These are phyloP conservation scores for Thamnophis elegans DNA, from an alignment of 2,797 vertebrate genomes.

Conservation along the genomic window DNA sequence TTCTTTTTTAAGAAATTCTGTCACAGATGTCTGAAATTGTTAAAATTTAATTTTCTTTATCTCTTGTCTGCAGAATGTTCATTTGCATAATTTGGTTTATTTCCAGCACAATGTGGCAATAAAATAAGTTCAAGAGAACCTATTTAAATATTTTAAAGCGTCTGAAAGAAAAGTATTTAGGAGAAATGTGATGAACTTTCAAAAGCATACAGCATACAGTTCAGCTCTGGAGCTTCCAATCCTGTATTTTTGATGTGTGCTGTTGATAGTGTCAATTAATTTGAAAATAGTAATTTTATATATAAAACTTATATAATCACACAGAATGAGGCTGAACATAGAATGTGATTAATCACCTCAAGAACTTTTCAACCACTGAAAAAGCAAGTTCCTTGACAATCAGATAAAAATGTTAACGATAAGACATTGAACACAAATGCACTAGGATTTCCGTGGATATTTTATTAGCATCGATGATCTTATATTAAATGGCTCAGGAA, in stretches of 20 bases:
- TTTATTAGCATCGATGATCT: conserved; percentile 33
- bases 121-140: conserved; percentile 66
- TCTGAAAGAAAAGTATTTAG: conserved; percentile 51
- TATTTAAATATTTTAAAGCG: conserved; percentile 64
- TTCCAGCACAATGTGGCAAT: conserved; percentile 61
- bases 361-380: conserved; percentile 34
- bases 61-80: conserved; percentile 68
- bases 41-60: conserved; percentile 75
- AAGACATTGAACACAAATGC: conserved; percentile 30
- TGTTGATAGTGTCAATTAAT: conserved; percentile 22
- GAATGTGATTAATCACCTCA: conserved; percentile 22
- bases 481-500: background rate
- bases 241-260: background rate
- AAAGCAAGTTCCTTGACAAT: conserved; percentile 15
- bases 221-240: conserved; percentile 36
- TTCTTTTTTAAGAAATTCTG: conserved; percentile 67
- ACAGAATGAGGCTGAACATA: conserved; percentile 9
- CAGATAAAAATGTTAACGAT: conserved; percentile 10
- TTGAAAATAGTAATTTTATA: conserved; percentile 23
- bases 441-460: conserved; percentile 7
- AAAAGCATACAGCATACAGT: conserved; percentile 38
- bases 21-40: conserved; percentile 72
- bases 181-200: conserved; percentile 45
- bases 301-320: conserved; percentile 9
- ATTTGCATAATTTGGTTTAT: conserved; percentile 74